Evolutionary conservation across 2,888 invertebrate genomes (phyloP).

Genomic region (Diloba caeruleocephala): DNA sequence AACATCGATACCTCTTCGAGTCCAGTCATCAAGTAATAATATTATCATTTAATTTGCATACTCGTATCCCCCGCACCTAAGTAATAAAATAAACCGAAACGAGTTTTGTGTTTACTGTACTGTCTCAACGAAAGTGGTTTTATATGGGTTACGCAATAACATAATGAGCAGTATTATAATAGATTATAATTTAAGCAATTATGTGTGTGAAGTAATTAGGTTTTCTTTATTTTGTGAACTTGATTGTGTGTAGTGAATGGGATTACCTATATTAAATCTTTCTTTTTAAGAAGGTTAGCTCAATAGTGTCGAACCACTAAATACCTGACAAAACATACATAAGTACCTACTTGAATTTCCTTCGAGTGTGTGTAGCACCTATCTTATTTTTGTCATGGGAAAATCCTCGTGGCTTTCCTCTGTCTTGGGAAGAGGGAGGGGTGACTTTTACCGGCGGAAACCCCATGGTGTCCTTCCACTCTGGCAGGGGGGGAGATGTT

Average conservation of each 20-base stretch:
- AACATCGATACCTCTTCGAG: conserved; percentile 20
- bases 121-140: conserved; percentile 45
- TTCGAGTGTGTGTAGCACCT: too few species aligned
- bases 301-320: too few species aligned
- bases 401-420: too few species aligned
- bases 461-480: too few species aligned
- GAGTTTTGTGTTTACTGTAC: conserved; percentile 24
- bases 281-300: conserved; percentile 4
- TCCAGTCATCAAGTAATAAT: conserved; percentile 19
- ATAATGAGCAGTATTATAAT: conserved; percentile 34
- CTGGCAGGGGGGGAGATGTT: too few species aligned
- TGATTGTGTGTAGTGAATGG: conserved; percentile 35
- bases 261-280: conserved; percentile 30
- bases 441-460: too few species aligned
- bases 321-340: too few species aligned
- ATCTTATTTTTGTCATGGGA: too few species aligned
- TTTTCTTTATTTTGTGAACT: conserved; percentile 19
- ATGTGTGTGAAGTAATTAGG: conserved; percentile 27
- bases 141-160: conserved; percentile 39
- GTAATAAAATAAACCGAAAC: conserved; percentile 19
- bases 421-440: too few species aligned
- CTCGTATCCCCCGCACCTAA: conserved; percentile 2
- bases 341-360: too few species aligned
- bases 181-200: conserved; percentile 28
- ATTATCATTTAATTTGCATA: conserved; percentile 40